Percentiles rank a stretch among this genome's conserved stretches.
phyloP scores from a whole-genome alignment of 2,113 vertebrate species.

The Callopanchax toddi region DNA sequence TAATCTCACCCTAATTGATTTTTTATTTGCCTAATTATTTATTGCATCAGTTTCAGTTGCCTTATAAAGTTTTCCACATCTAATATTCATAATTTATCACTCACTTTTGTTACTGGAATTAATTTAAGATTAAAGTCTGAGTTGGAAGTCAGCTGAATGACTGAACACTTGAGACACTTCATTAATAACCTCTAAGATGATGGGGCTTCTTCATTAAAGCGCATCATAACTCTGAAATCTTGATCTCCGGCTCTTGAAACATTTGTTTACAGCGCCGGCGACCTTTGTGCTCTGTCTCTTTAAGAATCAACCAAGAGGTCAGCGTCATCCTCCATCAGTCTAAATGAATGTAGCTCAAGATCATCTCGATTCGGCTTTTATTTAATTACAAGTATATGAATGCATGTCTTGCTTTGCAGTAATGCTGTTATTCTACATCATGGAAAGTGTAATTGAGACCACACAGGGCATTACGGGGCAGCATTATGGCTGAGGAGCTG shows the following conservation, averaged over 20 bases:
- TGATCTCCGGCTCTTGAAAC: neutral
- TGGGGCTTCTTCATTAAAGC: neutral
- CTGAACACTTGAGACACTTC: neutral
- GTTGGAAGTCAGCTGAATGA: neutral
- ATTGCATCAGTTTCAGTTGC: neutral
- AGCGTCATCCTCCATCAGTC: slow-evolving; percentile 36
- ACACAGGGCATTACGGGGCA: slow-evolving; percentile 70
- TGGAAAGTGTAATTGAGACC: slow-evolving; percentile 75
- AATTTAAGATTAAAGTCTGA: neutral
- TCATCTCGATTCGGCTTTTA: slow-evolving; percentile 73
- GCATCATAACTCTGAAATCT: slow-evolving; percentile 5
- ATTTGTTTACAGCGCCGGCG: slow-evolving; percentile 29
- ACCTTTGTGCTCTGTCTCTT: slow-evolving; percentile 63
- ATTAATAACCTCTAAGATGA: neutral
- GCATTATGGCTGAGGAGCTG: slow-evolving; percentile 59
- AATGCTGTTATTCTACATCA: slow-evolving; percentile 80
- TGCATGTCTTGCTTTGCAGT: slow-evolving; percentile 72
- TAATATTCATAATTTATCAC: neutral
- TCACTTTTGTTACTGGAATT: no score
- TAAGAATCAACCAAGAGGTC: slow-evolving; percentile 61
- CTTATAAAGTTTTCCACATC: neutral
- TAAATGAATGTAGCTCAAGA: slow-evolving; percentile 60
- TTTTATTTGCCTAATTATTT: neutral
- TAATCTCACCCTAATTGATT: no score
- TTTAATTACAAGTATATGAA: slow-evolving; percentile 78